Percentiles rank a stretch among this genome's conserved stretches.
These are phyloP conservation scores for Nomada hirtipes DNA, from an alignment of 2,888 invertebrate genomes.

Conservation along the genomic window DNA sequence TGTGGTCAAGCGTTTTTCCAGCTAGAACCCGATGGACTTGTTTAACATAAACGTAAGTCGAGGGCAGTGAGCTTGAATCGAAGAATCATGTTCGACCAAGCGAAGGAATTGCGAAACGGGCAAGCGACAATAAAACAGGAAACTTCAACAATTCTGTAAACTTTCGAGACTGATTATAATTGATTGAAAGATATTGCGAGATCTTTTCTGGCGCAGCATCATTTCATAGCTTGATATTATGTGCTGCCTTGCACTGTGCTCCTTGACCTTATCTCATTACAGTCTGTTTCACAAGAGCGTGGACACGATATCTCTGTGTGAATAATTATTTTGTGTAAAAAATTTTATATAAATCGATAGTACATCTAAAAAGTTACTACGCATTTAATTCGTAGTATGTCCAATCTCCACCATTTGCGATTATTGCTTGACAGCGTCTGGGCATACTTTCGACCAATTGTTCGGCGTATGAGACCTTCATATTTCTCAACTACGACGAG, in stretches of 20 bases:
- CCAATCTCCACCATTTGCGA: no score
- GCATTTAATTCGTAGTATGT: no score
- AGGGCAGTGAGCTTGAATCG: not conserved
- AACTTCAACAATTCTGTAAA: constrained; percentile 16
- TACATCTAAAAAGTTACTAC: not conserved
- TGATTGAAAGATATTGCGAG: constrained; percentile 14
- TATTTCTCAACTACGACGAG: no score
- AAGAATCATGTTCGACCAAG: constrained; percentile 14
- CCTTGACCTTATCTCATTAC: not conserved
- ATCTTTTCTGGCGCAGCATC: not conserved
- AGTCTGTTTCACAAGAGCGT: no score
- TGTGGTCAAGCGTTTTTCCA: constrained; percentile 6
- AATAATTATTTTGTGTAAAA: no score
- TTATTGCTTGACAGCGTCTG: no score
- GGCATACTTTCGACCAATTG: no score
- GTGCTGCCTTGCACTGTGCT: no score
- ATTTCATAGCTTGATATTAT: not conserved
- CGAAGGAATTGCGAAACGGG: constrained; percentile 3
- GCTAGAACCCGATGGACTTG: not conserved
- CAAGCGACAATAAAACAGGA: constrained; percentile 11
- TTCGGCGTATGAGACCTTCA: no score
- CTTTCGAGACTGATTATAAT: not conserved
- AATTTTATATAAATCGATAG: no score
- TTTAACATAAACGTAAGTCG: constrained; percentile 35
- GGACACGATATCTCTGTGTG: no score